phyloP scores from a whole-genome alignment of 64 coral and sea anemone genomes.

The Orbicella faveolata region DNA sequence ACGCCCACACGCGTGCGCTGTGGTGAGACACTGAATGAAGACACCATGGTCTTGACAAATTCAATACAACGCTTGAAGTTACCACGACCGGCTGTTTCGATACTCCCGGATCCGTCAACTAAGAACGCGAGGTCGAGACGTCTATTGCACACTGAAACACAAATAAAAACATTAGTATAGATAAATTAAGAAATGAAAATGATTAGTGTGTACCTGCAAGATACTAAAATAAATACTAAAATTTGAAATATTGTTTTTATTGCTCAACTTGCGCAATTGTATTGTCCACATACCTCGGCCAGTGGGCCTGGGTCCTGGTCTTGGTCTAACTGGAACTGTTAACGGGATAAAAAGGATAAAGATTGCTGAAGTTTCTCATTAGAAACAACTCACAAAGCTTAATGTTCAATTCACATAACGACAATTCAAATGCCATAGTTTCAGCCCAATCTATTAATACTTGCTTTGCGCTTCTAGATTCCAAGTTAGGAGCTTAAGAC shows the following conservation, averaged over 20 bases:
- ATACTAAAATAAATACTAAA: background rate
- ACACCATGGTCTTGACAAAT: conserved; percentile 30
- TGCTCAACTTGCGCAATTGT: background rate
- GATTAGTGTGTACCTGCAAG: too few species aligned
- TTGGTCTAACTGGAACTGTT: too few species aligned
- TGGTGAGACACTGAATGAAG: conserved; percentile 3
- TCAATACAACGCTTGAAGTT: conserved; percentile 46
- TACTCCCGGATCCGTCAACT: conserved; percentile 62
- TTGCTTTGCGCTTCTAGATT: too few species aligned
- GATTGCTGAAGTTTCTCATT: background rate
- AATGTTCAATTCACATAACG: too few species aligned
- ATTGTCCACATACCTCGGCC: background rate
- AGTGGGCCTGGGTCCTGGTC: background rate
- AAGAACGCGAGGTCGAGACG: conserved; percentile 45
- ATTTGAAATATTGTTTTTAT: background rate
- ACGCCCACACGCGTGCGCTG: conserved; percentile 35
- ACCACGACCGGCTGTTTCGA: conserved; percentile 30
- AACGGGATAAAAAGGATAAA: too few species aligned
- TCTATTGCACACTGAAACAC: conserved; percentile 39
- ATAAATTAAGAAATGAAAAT: background rate
- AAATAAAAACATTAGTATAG: background rate
- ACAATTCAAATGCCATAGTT: too few species aligned
- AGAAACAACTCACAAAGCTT: too few species aligned
- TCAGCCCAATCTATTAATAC: too few species aligned
- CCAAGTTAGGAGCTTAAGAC: too few species aligned